Percentiles rank a stretch among this genome's conserved stretches.
These are phyloP conservation scores for Argyra leucocephala DNA, from an alignment of 2,888 invertebrate genomes.

Conservation along the genomic window DNA sequence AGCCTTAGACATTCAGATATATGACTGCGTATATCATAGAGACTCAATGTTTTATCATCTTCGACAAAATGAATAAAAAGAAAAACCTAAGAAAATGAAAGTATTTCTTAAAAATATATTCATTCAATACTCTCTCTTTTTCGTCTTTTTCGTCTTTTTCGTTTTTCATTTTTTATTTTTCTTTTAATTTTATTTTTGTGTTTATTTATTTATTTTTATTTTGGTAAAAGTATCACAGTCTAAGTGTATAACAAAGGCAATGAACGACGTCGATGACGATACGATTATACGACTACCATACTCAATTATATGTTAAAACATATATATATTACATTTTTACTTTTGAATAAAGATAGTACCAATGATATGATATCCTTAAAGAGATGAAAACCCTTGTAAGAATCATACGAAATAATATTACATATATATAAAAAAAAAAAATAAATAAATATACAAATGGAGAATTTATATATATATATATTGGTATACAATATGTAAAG, in stretches of 20 bases:
- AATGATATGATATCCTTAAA: conserved; percentile 3
- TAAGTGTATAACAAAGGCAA: not conserved
- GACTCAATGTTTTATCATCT: not conserved
- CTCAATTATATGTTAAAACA: not conserved
- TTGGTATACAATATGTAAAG: too few species aligned
- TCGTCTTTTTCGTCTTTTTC: not conserved
- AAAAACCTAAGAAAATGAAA: not conserved
- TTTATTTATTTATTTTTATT: too few species aligned
- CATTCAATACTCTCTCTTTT: too few species aligned
- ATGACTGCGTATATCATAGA: not conserved
- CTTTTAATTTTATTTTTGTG: too few species aligned
- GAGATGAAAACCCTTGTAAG: not conserved
- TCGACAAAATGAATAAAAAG: not conserved
- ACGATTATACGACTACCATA: not conserved
- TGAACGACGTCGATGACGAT: conserved; percentile 1
- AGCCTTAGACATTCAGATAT: not conserved
- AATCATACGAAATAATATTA: not conserved
- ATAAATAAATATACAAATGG: not conserved
- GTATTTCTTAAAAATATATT: too few species aligned
- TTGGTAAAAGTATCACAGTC: not conserved
- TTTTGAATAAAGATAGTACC: not conserved
- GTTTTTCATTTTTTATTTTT: not conserved
- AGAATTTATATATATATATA: too few species aligned
- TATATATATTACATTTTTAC: not conserved
- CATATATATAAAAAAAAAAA: not conserved